Evolutionary conservation across 1,140 invertebrate genomes (phyloP).

Genomic region (Piezodorus guildinii): DNA sequence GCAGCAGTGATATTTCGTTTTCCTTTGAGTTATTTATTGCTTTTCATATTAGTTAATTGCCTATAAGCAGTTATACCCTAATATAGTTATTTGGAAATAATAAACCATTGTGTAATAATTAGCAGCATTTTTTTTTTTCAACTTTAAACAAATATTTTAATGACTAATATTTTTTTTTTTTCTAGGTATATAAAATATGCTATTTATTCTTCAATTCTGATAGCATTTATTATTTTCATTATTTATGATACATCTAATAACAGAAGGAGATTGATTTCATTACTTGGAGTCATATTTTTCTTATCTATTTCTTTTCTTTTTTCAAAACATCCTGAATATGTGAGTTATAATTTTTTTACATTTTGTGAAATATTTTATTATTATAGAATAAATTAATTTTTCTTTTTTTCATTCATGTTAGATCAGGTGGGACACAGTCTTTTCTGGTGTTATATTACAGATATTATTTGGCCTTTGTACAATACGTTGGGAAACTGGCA

Average conservation of each 20-base stretch:
- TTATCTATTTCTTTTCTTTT: conserved; percentile 36
- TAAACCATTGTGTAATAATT: too few relatives aligned
- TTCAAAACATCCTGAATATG: conserved; percentile 46
- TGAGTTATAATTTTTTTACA: conserved; percentile 29
- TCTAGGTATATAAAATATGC: not conserved
- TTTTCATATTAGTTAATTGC: too few relatives aligned
- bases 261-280: conserved; percentile 49
- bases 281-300: conserved; percentile 47
- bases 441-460: conserved; percentile 72
- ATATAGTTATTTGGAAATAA: too few relatives aligned
- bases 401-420: conserved; percentile 31
- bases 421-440: conserved; percentile 65
- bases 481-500: conserved; percentile 69
- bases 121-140: too few relatives aligned
- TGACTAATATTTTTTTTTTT: not conserved
- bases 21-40: too few relatives aligned
- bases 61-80: too few relatives aligned
- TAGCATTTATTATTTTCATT: conserved; percentile 38
- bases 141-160: too few relatives aligned
- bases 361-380: conserved; percentile 12
- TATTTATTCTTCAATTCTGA: conserved; percentile 9
- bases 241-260: conserved; percentile 52
- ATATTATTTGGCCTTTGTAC: conserved; percentile 76
- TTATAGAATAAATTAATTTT: conserved; percentile 2
- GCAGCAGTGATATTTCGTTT: too few relatives aligned